Evolutionary conservation across 2,113 vertebrate species (phyloP).

Genomic region (Platichthys flesus): DNA sequence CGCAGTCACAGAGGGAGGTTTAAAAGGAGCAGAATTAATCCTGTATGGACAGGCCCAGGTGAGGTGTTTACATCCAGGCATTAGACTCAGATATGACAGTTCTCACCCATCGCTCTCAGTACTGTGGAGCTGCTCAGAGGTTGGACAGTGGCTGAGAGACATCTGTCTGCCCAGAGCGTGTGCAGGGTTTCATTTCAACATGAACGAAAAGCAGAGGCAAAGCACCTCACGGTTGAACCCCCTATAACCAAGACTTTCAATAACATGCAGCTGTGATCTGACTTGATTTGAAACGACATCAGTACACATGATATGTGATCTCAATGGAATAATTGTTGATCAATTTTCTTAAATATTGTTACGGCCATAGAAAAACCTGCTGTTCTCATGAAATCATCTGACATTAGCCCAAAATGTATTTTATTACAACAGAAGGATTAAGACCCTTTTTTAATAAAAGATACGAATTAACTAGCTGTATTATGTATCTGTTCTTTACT

Average conservation of each 20-base stretch:
- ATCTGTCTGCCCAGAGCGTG: constrained; percentile 55
- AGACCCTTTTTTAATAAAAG: no score
- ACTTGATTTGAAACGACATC: neutral
- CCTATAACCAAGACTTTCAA: neutral
- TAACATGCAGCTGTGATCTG: neutral
- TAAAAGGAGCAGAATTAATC: constrained; percentile 63
- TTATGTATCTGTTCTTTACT: no score
- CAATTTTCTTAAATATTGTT: neutral
- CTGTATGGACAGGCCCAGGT: constrained; percentile 77
- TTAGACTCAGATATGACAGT: constrained; percentile 62
- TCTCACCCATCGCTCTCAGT: constrained; percentile 74
- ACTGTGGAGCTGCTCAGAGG: constrained; percentile 55
- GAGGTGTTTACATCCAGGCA: constrained; percentile 81
- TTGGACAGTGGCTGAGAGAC: constrained; percentile 57
- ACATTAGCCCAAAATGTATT: no score
- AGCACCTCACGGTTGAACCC: neutral
- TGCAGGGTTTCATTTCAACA: constrained; percentile 20
- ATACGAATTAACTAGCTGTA: no score
- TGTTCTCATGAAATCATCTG: no score
- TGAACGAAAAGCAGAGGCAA: neutral
- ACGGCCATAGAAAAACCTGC: neutral
- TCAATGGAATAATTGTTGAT: neutral
- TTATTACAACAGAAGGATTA: no score
- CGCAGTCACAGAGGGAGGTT: constrained; percentile 42
- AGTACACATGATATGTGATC: neutral